Evolutionary conservation across 2,797 vertebrate species (phyloP).

Genomic region (Microchirus variegatus): DNA sequence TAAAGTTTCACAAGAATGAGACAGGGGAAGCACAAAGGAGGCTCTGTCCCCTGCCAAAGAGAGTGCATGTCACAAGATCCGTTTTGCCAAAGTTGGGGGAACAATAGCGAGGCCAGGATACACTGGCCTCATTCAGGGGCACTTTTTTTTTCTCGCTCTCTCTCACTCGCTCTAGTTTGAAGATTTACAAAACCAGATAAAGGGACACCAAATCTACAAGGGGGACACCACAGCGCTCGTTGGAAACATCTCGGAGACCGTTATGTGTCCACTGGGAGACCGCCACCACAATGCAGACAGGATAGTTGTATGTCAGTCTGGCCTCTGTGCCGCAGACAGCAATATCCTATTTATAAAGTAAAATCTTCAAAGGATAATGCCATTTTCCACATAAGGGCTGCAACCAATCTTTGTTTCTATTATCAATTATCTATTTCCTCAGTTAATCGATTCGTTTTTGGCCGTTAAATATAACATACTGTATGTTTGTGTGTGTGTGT

Average conservation of each 20-base stretch:
- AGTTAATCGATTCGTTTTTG: too few relatives aligned
- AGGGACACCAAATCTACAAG: conserved; percentile 63
- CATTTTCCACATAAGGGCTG: too few relatives aligned
- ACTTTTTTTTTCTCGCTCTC: conserved; percentile 64
- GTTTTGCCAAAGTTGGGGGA: conserved; percentile 70
- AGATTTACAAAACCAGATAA: conserved; percentile 76
- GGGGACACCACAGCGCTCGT: conserved; percentile 52
- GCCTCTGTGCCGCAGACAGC: conserved; percentile 31
- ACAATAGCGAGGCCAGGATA: conserved; percentile 73
- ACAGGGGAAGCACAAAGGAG: conserved; percentile 73
- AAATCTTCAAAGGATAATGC: too few relatives aligned
- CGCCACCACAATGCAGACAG: conserved; percentile 46
- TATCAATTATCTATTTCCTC: too few relatives aligned
- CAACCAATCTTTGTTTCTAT: too few relatives aligned
- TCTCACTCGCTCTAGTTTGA: conserved; percentile 67
- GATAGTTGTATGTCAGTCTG: conserved; percentile 47
- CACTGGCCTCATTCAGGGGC: conserved; percentile 76
- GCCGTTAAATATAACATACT: too few relatives aligned
- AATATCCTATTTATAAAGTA: too few relatives aligned
- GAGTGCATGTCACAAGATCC: conserved; percentile 82
- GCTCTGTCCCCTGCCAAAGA: conserved; percentile 74
- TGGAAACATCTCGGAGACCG: conserved; percentile 56
- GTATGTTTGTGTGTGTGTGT: too few relatives aligned
- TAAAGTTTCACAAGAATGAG: conserved; percentile 73
- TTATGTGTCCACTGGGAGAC: conserved; percentile 63